Conservation (phyloP, 2,888 invertebrate species). For the Polyommatus icarus region DNA sequence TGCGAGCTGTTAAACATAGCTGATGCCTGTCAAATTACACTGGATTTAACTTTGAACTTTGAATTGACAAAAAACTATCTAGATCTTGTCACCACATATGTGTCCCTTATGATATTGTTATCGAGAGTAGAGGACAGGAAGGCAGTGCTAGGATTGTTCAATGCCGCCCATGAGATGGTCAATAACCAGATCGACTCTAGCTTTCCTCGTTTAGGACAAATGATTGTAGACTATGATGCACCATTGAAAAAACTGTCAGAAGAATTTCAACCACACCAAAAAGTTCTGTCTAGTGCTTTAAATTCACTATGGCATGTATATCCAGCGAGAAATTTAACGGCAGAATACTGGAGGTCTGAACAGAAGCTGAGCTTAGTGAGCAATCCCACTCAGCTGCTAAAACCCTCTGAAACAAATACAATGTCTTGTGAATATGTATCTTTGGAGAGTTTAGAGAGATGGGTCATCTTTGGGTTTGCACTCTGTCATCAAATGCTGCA, state of each 20-base stretch:
- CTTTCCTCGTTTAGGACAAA: conserved; percentile 97
- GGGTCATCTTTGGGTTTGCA: conserved; percentile 97
- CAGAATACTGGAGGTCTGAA: conserved; percentile 96
- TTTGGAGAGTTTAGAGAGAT: conserved; percentile 96
- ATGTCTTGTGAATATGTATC: conserved; percentile 99
- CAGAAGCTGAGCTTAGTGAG: conserved; percentile 96
- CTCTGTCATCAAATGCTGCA: conserved; percentile 94
- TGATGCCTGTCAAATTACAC: conserved; percentile 96
- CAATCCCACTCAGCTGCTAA: conserved; percentile 95
- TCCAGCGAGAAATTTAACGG: conserved; percentile 92
- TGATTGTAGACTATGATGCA: conserved; percentile 98
- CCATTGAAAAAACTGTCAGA: conserved; percentile 97
- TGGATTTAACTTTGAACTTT: conserved; percentile 97
- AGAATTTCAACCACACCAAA: conserved; percentile 97
- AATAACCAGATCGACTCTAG: conserved; percentile 93
- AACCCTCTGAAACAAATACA: conserved; percentile 96
- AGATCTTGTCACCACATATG: conserved; percentile 96
- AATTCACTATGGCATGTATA: conserved; percentile 94
- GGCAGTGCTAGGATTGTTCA: conserved; percentile 97
- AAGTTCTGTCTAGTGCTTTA: conserved; percentile 91
- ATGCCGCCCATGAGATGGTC: conserved; percentile 98
- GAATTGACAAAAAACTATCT: conserved; percentile 97
- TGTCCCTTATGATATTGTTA: conserved; percentile 97
- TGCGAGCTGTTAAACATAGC: conserved; percentile 95
- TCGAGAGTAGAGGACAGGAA: conserved; percentile 99